Conservation (phyloP, 2,113 vertebrate genomes). For the Melospiza georgiana region DNA sequence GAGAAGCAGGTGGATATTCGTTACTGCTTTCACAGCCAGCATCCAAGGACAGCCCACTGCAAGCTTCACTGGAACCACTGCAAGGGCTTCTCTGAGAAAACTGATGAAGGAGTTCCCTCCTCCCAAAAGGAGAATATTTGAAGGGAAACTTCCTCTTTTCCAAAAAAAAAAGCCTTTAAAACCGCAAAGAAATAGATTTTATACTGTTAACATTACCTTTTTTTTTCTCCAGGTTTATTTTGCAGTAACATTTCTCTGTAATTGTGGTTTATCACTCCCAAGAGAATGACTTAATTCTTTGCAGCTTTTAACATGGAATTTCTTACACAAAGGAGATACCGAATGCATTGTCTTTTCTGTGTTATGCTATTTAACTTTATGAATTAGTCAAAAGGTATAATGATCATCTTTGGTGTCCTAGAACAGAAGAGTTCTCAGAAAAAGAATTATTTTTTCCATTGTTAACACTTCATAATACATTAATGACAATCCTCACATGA, state of each 20-base stretch:
- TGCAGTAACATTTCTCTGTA: background rate
- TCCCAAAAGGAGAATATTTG: background rate
- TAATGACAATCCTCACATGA: background rate
- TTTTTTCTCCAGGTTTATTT: background rate
- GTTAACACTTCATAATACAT: background rate
- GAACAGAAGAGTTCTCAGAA: background rate
- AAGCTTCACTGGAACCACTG: background rate
- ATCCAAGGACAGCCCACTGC: background rate
- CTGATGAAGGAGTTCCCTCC: background rate
- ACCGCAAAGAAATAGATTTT: background rate
- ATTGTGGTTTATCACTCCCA: background rate
- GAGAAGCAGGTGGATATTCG: background rate
- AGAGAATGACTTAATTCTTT: background rate
- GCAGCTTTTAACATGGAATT: background rate
- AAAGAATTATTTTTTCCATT: background rate
- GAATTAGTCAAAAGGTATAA: background rate
- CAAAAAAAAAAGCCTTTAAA: background rate
- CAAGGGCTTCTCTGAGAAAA: background rate
- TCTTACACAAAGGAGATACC: background rate
- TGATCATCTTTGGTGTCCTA: background rate
- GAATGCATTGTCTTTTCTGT: background rate
- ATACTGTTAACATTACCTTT: background rate
- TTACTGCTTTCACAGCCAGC: background rate
- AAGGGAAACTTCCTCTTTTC: background rate
- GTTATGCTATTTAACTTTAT: conserved; percentile 2